These are phyloP conservation scores for Illadopsis cleaveri DNA, from an alignment of 2,113 vertebrate genomes.

Conservation along the genomic window DNA sequence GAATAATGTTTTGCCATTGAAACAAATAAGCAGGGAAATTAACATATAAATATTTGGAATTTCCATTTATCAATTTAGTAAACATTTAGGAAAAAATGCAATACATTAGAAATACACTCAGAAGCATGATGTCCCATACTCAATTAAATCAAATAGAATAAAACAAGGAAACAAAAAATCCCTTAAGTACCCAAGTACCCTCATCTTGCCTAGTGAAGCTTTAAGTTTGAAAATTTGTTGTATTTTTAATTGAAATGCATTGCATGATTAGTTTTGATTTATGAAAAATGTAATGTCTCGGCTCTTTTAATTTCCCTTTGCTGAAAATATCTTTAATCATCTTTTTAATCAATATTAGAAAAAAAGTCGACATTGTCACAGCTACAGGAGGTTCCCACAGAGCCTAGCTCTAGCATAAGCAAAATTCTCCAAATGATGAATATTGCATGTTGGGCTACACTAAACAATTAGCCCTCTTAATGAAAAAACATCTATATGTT, in stretches of 20 bases:
- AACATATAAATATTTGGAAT: neutral
- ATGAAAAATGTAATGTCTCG: neutral
- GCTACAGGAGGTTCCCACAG: neutral
- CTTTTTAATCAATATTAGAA: conserved; percentile 8
- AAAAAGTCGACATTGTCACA: neutral
- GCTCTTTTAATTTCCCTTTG: conserved; percentile 9
- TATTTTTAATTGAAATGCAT: neutral
- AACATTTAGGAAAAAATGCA: neutral
- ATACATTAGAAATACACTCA: neutral
- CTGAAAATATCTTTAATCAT: conserved; percentile 5
- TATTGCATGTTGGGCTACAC: neutral
- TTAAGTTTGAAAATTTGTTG: neutral
- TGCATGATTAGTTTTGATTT: conserved; percentile 32
- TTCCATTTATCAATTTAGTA: conserved; percentile 3
- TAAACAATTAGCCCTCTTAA: neutral
- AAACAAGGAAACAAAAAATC: neutral
- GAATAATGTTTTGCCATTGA: neutral
- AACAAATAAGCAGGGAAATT: conserved; percentile 20
- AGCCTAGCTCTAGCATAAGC: neutral
- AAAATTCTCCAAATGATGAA: neutral
- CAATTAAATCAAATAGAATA: neutral
- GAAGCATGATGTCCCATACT: neutral
- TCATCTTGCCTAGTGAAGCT: neutral
- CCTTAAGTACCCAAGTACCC: neutral
- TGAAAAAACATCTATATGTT: neutral